Base-by-base conservation (phyloP, 2,113 vertebrate genomes). In the Sinocyclocheilus grahami region DNA sequence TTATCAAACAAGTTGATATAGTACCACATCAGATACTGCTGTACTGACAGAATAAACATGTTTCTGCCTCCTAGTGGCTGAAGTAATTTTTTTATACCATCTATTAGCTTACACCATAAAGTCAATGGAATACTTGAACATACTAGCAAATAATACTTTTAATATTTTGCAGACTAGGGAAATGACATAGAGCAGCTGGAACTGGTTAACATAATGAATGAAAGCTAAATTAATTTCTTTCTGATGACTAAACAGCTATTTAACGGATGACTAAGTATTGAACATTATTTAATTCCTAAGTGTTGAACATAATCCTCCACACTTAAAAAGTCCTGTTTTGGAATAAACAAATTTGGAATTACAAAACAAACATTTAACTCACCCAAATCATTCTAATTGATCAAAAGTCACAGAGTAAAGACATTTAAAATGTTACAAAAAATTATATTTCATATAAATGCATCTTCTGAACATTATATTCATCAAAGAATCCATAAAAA, bases 1-100 rank as follows among this genome's bases (percentile, higher is more conserved):
- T 76, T 76, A 48, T 46, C 72, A 75, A 48, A 75, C 72, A 24
- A 75, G 11, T 42, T 75, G 22, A 75, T 14, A 48, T 24, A 74
- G 42, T 27, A 16, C 72, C 72, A 27, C 5, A 51, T 76, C 13
- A 76, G 72, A 76, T 27, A 16, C 11, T 22, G 7, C 33, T 39
- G 67, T 20, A 7, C 20, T 46, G 71, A 13, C n/a, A 76, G 13
- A 76, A 76, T 76, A 16, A 76, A 27, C n/a, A 51, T 27, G 12
- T 76, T 14, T 51, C 72, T 76, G 11, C 3, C 42, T 72, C 69
- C 69, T n/a, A n/a, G 37, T 48, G 74, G n/a, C n/a, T 51, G 13
- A 75, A 5, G 16, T 71, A 3, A n/a, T 75, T 75, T 48, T n/a
- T 48, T 74, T 33, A 37, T 37, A 37, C 13, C 6, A 18, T 33